Evolutionary conservation across 2,113 vertebrate genomes (phyloP).

Genomic region (Oreochromis niloticus): DNA sequence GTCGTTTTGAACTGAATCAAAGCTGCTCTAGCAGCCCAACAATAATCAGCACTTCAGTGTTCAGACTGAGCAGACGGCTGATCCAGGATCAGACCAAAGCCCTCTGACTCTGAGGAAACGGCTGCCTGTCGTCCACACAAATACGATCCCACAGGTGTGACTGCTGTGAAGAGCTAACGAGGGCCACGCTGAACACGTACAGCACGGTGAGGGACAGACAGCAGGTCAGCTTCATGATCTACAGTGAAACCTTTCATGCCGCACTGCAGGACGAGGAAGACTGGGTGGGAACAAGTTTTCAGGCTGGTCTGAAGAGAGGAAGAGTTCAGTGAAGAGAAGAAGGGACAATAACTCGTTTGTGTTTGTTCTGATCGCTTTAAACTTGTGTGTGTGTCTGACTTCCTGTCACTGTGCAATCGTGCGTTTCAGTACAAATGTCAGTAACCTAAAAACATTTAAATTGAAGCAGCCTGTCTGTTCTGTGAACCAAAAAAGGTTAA

Average conservation of each 20-base stretch:
- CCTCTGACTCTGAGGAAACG: neutral
- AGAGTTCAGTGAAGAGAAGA: neutral
- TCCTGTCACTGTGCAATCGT: neutral
- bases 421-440: neutral
- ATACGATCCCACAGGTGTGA: neutral
- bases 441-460: neutral
- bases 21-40: neutral
- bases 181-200: accelerated
- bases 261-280: neutral
- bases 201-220: neutral
- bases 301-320: neutral
- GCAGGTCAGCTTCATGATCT: neutral
- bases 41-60: neutral
- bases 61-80: neutral
- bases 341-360: neutral
- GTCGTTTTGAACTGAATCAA: accelerated
- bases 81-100: neutral
- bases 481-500: neutral
- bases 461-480: neutral
- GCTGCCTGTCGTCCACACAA: accelerated
- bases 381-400: neutral
- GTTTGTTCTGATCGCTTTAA: neutral
- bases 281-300: neutral
- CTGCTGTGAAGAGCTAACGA: neutral
- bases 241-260: neutral